Evolutionary conservation across 2,797 vertebrate species (phyloP).

Genomic region (Caiman crocodilus): DNA sequence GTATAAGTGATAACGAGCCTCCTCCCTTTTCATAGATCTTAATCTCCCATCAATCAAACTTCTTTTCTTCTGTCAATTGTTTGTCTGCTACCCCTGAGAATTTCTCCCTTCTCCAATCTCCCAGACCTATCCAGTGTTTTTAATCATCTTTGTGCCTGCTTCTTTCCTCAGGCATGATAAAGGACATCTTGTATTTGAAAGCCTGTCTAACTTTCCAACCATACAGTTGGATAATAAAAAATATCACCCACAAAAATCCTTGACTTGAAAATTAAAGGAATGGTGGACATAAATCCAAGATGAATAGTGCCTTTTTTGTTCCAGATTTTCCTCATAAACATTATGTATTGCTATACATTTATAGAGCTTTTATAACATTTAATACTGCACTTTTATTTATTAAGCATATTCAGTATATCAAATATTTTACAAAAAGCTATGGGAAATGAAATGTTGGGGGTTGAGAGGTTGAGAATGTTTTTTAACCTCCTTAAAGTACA

Average conservation of each 20-base stretch:
- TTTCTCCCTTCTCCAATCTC: no score
- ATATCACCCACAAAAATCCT: accelerated
- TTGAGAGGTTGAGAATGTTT: neutral
- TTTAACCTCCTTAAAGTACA: neutral
- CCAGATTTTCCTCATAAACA: neutral
- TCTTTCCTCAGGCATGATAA: no score
- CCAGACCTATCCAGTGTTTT: no score
- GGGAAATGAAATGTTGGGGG: neutral
- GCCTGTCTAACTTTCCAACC: no score
- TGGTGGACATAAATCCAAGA: neutral
- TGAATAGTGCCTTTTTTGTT: neutral
- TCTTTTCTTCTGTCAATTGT: no score
- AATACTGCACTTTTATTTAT: neutral
- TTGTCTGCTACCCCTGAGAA: no score
- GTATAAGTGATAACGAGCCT: no score
- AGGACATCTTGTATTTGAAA: no score
- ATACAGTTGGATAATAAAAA: no score
- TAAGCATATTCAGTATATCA: neutral
- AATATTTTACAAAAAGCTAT: constrained; percentile 4
- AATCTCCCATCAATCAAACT: no score
- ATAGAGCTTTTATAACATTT: constrained; percentile 1
- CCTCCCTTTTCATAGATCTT: no score
- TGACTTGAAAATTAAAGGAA: neutral
- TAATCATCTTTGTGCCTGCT: no score
- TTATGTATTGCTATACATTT: neutral